Evolutionary conservation across 1,140 invertebrate species (phyloP).

Genomic region (Helicoverpa armigera): DNA sequence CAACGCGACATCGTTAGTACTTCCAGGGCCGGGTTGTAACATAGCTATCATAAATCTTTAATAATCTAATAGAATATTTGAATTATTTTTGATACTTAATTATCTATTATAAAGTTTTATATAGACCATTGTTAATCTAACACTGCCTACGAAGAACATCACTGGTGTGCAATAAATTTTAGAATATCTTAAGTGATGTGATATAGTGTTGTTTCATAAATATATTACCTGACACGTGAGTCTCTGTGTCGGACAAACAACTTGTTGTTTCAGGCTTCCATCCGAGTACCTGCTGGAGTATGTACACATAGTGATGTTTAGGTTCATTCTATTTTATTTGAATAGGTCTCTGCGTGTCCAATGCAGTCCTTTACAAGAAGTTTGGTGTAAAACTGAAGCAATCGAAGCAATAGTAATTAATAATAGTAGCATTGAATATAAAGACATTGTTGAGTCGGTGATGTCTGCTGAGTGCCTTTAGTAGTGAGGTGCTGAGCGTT

Average conservation of each 20-base stretch:
- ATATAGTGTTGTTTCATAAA: slow-evolving; percentile 39
- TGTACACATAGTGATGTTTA: slow-evolving; percentile 46
- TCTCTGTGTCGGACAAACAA: slow-evolving; percentile 21
- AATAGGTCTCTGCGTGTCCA: slow-evolving; percentile 31
- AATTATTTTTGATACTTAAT: slow-evolving; percentile 73
- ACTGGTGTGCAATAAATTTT: slow-evolving; percentile 62
- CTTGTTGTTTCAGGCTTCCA: slow-evolving; percentile 7
- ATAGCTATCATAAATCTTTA: slow-evolving; percentile 55
- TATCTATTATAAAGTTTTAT: slow-evolving; percentile 63
- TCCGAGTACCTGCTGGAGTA: slow-evolving; percentile 1
- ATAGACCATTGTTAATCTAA: slow-evolving; percentile 59
- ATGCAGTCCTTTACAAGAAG: slow-evolving; percentile 40
- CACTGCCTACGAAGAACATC: slow-evolving; percentile 62
- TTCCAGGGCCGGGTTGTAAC: slow-evolving; percentile 56
- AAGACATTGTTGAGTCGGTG: slow-evolving; percentile 31
- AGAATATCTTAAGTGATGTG: slow-evolving; percentile 47
- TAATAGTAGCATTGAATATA: slow-evolving; percentile 23
- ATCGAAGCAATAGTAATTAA: slow-evolving; percentile 27
- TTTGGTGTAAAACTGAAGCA: slow-evolving; percentile 40
- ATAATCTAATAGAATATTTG: slow-evolving; percentile 58
- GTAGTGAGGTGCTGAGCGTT: slow-evolving; percentile 29
- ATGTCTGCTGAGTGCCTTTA: slow-evolving; percentile 45
- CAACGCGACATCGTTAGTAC: slow-evolving; percentile 48
- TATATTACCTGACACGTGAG: slow-evolving; percentile 10
- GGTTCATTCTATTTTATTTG: slow-evolving; percentile 37